Evolutionary conservation across 2,888 invertebrate genomes (phyloP), one percentile per base, ranked within the genome.

Genomic region (Callyntrura sp.): DNA sequence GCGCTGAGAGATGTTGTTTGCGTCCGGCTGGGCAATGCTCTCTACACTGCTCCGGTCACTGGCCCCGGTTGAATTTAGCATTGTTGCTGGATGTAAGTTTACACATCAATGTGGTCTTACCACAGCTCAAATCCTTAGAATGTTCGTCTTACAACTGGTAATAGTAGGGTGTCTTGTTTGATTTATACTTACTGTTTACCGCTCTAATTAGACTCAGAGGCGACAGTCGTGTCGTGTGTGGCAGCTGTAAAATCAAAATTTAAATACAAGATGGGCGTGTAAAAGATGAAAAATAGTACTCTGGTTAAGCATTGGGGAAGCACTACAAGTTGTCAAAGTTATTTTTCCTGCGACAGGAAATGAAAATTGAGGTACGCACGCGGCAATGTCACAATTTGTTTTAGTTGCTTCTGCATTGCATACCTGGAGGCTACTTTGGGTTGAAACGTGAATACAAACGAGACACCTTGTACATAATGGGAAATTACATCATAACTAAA

Each of bases 41-140:
- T 93, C 93, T 79, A 91, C 92, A 91, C 93, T 93, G 86, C 92
- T 93, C 79, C 91, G 92, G 88, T 92, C 92, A 90, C 93, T 93
- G 68, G 92, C 93, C 88, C 91, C 93, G 70, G 92, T 89, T 79
- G 93, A 93, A 85, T 89, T 90, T 55, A 91, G 91, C 93, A 93
- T 93, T 85, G 85, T 91, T 81, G 43, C 62, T 45, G 62, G 23
- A 28, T 81, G 35, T 20, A 81, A 35, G 12, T 73, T 45, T 23
- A n/a, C 79, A 57, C 60, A 43, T 35, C 62, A 23, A 17, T 35
- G 9, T 78, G 55, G 78, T 12, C 14, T n/a, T 25, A 20, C 45
- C 35, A 43, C 48, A 48, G 17, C 45, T 3, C 55, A 25, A n/a
- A 3, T 8, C 11, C 70, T 12, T 17, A 11, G 45, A 73, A 43